Percentiles rank a stretch among this genome's conserved stretches.
phyloP scores from a whole-genome alignment of 2,797 vertebrate genomes.

The Halcyon smyrnensis region DNA sequence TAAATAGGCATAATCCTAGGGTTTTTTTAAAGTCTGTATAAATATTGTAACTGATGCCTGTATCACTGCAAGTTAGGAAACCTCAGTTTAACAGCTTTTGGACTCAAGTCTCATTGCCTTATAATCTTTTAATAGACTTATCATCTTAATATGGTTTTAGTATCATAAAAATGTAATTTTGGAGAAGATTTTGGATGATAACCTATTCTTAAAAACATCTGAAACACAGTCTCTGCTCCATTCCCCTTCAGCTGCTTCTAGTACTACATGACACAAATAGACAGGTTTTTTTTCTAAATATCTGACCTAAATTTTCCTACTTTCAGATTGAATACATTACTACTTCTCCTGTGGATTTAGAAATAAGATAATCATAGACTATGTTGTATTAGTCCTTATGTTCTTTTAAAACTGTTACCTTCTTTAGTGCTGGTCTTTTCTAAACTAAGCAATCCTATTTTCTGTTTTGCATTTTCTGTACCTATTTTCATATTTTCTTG shows the following conservation, averaged over 20 bases:
- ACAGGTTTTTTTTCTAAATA: neutral
- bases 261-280: neutral
- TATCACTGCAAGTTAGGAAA: neutral
- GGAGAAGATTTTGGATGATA: neutral
- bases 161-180: neutral
- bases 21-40: neutral
- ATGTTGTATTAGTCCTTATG: neutral
- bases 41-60: neutral
- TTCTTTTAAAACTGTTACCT: neutral
- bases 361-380: neutral
- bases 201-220: neutral
- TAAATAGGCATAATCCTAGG: neutral
- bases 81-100: neutral
- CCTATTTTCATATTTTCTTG: neutral
- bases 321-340: neutral
- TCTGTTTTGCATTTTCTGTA: neutral
- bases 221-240: neutral
- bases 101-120: neutral
- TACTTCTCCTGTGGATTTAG: neutral
- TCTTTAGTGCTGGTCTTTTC: neutral
- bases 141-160: neutral
- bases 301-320: neutral
- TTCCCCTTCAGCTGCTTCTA: neutral
- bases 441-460: neutral
- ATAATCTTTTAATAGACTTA: constrained; percentile 45